A percentile compares a stretch with the other conserved stretches of the same genome.
These are phyloP conservation scores for Epinephelus moara DNA, from an alignment of 2,113 vertebrate genomes.

Conservation along the genomic window DNA sequence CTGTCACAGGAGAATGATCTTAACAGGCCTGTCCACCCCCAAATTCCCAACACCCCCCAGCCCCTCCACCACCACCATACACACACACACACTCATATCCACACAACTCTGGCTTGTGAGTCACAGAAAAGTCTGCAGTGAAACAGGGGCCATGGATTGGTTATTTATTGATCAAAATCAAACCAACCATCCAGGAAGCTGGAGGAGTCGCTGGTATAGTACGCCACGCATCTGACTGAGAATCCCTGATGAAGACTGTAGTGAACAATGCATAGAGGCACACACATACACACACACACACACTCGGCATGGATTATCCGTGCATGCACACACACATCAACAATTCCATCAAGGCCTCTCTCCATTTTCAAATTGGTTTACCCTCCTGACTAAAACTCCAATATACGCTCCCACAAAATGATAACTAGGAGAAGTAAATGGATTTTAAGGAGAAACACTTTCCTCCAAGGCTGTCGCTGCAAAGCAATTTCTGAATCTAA, in stretches of 20 bases:
- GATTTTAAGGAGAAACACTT: conserved; percentile 62
- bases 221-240: conserved; percentile 9
- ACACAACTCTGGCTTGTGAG: conserved; percentile 7
- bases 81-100: conserved; percentile 19
- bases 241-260: conserved; percentile 35
- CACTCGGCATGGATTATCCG: conserved; percentile 20
- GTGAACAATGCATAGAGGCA: conserved; percentile 8
- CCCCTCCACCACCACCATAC: neutral
- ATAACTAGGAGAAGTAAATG: conserved; percentile 69
- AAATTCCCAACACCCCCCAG: conserved; percentile 24
- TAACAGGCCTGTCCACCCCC: conserved; percentile 50
- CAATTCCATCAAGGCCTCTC: conserved; percentile 55
- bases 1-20: conserved; percentile 74
- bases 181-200: conserved; percentile 38
- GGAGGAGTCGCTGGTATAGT: conserved; percentile 24
- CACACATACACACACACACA: neutral
- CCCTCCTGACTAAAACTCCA: conserved; percentile 51
- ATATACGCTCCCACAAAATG: conserved; percentile 57
- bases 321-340: conserved; percentile 52
- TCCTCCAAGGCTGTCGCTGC: conserved; percentile 32
- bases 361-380: conserved; percentile 69
- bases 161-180: conserved; percentile 60
- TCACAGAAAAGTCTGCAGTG: conserved; percentile 29
- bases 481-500: conserved; percentile 43
- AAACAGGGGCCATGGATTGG: conserved; percentile 24